Percentiles rank a stretch among this genome's conserved stretches.
phyloP scores from a whole-genome alignment of 2,113 vertebrate species.

The Xyrauchen texanus region DNA sequence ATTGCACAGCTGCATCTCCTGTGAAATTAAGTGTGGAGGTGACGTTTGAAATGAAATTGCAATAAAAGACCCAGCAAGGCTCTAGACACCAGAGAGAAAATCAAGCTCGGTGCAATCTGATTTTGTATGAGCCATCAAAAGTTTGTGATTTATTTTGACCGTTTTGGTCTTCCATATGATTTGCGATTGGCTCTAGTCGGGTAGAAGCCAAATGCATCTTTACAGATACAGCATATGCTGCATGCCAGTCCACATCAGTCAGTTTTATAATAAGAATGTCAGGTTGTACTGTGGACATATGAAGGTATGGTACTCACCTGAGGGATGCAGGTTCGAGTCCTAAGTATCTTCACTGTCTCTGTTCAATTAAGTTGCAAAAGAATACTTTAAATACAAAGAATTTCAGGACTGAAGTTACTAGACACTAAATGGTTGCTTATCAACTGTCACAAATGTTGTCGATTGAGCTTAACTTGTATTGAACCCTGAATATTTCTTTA shows the following conservation, averaged over 20 bases:
- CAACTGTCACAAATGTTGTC: too few species aligned
- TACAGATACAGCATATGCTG: neutral
- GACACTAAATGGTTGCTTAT: neutral
- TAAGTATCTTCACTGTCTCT: too few species aligned
- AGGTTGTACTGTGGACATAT: too few species aligned
- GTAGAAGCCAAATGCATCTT: neutral
- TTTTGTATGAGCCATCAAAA: neutral
- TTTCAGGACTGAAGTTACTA: neutral
- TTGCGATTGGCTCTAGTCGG: neutral
- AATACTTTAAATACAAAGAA: too few species aligned
- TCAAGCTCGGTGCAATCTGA: neutral
- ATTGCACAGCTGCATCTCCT: slow-evolving; percentile 16
- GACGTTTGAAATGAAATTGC: neutral
- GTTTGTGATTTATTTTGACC: neutral
- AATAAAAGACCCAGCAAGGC: slow-evolving; percentile 11
- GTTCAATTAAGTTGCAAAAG: too few species aligned
- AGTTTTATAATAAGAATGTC: too few species aligned
- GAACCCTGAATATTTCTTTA: too few species aligned
- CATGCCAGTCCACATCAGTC: too few species aligned
- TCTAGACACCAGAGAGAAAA: neutral
- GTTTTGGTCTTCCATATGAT: neutral
- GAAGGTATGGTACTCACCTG: too few species aligned
- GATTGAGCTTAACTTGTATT: too few species aligned
- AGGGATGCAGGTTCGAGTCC: too few species aligned
- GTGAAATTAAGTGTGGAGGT: slow-evolving; percentile 10